phyloP scores from a whole-genome alignment of 2,888 invertebrate genomes.

The Prenolepis imparis region DNA sequence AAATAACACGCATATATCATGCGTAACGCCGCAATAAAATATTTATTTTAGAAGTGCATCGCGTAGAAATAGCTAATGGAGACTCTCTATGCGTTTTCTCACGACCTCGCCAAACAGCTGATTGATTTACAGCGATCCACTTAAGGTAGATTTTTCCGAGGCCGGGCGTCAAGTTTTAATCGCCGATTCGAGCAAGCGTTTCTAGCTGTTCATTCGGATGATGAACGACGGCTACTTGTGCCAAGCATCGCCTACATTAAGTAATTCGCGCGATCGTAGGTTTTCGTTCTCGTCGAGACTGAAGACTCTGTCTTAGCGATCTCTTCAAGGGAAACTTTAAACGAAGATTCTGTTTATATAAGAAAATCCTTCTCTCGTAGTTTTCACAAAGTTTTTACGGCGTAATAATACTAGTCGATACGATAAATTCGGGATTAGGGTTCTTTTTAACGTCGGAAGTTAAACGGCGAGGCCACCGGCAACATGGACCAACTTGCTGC shows the following conservation, averaged over 20 bases:
- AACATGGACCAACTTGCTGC: conserved; percentile 19
- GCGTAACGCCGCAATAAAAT: not conserved
- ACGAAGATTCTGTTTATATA: not conserved
- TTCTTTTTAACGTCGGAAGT: not conserved
- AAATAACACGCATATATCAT: not conserved
- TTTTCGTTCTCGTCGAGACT: conserved; percentile 28
- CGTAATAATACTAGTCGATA: not conserved
- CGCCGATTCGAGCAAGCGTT: conserved; percentile 4
- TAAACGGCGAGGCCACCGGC: not conserved
- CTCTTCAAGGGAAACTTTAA: conserved; percentile 16
- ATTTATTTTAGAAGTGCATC: not conserved
- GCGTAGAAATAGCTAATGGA: conserved; percentile 17
- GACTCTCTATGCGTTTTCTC: not conserved
- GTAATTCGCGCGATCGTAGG: conserved; percentile 38
- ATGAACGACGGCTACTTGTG: conserved; percentile 40
- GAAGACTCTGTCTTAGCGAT: not conserved
- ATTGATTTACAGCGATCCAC: conserved; percentile 44
- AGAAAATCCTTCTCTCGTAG: conserved; percentile 8
- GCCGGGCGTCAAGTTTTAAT: conserved; percentile 33
- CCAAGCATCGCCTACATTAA: conserved; percentile 34
- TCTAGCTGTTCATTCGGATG: conserved; percentile 24
- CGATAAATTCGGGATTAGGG: not conserved
- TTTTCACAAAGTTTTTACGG: conserved; percentile 6
- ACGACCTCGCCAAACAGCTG: conserved; percentile 28
- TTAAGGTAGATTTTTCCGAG: conserved; percentile 22